phyloP scores from a whole-genome alignment of 2,113 vertebrate genomes.

The Perccottus glenii region DNA sequence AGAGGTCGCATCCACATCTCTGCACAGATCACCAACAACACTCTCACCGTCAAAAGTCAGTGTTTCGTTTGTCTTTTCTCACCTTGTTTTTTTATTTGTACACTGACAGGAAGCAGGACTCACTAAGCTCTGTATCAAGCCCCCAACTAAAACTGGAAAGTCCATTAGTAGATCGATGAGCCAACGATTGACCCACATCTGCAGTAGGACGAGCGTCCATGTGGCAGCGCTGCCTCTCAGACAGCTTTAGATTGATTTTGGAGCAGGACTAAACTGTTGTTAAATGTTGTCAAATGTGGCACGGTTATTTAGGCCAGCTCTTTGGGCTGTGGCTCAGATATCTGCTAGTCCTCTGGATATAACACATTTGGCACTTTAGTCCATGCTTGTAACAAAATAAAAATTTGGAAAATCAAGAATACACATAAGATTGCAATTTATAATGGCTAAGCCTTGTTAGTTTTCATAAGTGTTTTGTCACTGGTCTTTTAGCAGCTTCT shows the following conservation, averaged over 20 bases:
- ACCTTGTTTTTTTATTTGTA: not conserved
- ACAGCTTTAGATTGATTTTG: conserved; percentile 65
- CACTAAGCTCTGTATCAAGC: conserved; percentile 28
- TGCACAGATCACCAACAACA: conserved; percentile 82
- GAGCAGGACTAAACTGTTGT: conserved; percentile 66
- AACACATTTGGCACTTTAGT: not conserved
- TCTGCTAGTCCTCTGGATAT: conserved; percentile 29
- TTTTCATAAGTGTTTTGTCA: too few relatives aligned
- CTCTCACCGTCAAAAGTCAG: conserved; percentile 89
- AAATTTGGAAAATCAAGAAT: not conserved
- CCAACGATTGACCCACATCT: conserved; percentile 78
- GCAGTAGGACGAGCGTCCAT: conserved; percentile 41
- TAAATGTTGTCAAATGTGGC: conserved; percentile 61
- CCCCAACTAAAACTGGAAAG: conserved; percentile 66
- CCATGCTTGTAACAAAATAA: not conserved
- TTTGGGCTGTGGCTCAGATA: not conserved
- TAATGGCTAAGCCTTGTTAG: too few relatives aligned
- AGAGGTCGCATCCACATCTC: conserved; percentile 92
- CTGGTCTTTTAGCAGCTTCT: too few relatives aligned
- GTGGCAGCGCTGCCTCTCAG: conserved; percentile 39
- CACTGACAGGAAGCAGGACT: not conserved
- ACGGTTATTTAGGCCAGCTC: conserved; percentile 55
- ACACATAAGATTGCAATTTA: too few relatives aligned
- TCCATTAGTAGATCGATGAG: conserved; percentile 78
- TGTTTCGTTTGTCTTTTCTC: conserved; percentile 16